Evolutionary conservation across 2,797 vertebrate genomes (phyloP).

Genomic region (Etheostoma nigrum): DNA sequence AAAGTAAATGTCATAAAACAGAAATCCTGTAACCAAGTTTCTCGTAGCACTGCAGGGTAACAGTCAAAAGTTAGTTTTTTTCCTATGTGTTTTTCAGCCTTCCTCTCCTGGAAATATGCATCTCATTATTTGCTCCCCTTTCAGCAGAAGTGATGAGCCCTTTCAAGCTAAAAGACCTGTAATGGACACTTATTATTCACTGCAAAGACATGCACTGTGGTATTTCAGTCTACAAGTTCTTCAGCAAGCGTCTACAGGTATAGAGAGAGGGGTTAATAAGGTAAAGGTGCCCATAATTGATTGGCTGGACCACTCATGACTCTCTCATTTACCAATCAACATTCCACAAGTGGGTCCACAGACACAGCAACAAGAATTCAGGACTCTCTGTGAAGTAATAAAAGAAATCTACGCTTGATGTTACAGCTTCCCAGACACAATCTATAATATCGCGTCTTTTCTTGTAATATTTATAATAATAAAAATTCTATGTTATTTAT

Average conservation of each 20-base stretch:
- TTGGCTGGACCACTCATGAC: constrained; percentile 17
- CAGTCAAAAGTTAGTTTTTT: constrained; percentile 11
- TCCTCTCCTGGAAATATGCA: constrained; percentile 24
- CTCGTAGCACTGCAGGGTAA: background rate
- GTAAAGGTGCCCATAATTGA: constrained; percentile 46
- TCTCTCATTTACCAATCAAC: constrained; percentile 25
- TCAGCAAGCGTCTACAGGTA: constrained; percentile 10
- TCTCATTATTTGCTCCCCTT: constrained; percentile 33
- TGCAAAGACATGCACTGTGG: constrained; percentile 23
- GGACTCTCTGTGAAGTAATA: background rate
- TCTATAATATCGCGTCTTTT: background rate
- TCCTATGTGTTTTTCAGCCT: constrained; percentile 22
- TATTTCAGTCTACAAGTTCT: constrained; percentile 44
- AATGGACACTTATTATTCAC: constrained; percentile 42
- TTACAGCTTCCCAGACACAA: background rate
- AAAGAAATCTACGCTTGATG: background rate
- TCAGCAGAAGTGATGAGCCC: constrained; percentile 9
- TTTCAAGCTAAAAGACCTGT: constrained; percentile 38
- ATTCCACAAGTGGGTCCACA: background rate
- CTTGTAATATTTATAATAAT: background rate
- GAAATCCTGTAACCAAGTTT: background rate
- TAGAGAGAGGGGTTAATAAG: constrained; percentile 52
- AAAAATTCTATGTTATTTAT: background rate
- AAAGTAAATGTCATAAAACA: constrained; percentile 11
- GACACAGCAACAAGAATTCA: background rate